phyloP scores from a whole-genome alignment of 2,797 vertebrate species.

The Pachyuromys duprasi region DNA sequence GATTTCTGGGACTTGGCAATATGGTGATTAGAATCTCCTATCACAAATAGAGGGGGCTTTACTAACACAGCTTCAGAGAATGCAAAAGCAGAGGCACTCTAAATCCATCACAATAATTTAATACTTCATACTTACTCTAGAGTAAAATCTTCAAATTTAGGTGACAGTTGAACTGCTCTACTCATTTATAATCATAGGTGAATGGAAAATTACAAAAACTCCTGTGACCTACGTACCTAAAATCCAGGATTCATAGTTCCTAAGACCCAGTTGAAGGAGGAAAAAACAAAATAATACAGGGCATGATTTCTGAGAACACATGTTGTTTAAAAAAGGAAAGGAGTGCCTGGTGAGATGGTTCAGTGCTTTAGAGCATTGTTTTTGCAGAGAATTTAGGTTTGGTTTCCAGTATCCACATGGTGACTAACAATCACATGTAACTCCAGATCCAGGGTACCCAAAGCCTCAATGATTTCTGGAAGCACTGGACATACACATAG shows the following conservation, averaged over 20 bases:
- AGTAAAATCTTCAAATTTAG: constrained; percentile 36
- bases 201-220: constrained; percentile 42
- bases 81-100: neutral
- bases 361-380: neutral
- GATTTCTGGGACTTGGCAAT: neutral
- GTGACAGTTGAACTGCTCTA: neutral
- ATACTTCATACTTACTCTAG: neutral
- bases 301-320: neutral
- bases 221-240: neutral
- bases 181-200: constrained; percentile 9
- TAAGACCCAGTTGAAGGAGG: constrained; percentile 31
- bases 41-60: constrained; percentile 18
- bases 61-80: constrained; percentile 27
- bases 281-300: constrained; percentile 18
- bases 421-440: neutral
- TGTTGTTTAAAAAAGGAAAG: neutral
- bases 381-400: neutral
- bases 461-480: neutral
- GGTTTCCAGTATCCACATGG: neutral
- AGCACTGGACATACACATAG: neutral
- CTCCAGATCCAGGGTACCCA: neutral
- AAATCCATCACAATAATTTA: constrained; percentile 21
- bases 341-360: neutral
- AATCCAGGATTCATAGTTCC: constrained; percentile 28
- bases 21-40: neutral